Base-by-base conservation (phyloP, 2,888 invertebrate species). In the Dorcus hopei region DNA sequence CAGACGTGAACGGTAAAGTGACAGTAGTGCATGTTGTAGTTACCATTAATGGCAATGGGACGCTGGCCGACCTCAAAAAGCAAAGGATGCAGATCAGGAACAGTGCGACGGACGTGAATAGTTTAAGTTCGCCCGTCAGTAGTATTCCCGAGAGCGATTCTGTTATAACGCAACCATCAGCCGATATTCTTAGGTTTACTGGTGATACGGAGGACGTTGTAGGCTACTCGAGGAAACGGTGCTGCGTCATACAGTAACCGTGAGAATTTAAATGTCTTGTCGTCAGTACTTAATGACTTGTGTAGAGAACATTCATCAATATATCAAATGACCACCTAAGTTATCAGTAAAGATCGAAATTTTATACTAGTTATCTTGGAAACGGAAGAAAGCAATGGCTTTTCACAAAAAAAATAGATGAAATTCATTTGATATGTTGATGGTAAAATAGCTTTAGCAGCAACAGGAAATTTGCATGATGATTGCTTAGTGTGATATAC, bases 61-160 rank as follows among this genome's bases (percentile, higher is more conserved):
- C 95, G 52, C 83, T 97, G 69, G 90, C 95, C 54, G 95, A 96
- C 79, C 82, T 96, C 77, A 97, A 97, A 81, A 95, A 95, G 78
- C 94, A 95, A 75, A 84, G 96, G 64, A 87, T 93, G 63, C 91
- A 91, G 72, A 91, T 89, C 69, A 83, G 93, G 69, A 58, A 58
- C 50, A 86, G 85, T 56, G 84, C 82, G 63, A 82, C 83, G 0
- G 79, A 79, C 65, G 76, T 75, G 43, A 74, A 68, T 66, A 74
- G 72, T 65, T 62, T 78, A 41, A 67, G 70, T 5, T 74, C 76
- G 19, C 71, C 72, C 71, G 56, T 80, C 69, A 80, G 78, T 71
- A 80, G 77, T 57, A 62, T 77, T 40, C 74, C 77, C 59, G 80
- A 80, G 68, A 79, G 78, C 70, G 82, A 81, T 71, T 77, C 79